These are phyloP conservation scores for Acanthosepion lycidas DNA, from an alignment of 2,888 invertebrate species.

Conservation along the genomic window DNA sequence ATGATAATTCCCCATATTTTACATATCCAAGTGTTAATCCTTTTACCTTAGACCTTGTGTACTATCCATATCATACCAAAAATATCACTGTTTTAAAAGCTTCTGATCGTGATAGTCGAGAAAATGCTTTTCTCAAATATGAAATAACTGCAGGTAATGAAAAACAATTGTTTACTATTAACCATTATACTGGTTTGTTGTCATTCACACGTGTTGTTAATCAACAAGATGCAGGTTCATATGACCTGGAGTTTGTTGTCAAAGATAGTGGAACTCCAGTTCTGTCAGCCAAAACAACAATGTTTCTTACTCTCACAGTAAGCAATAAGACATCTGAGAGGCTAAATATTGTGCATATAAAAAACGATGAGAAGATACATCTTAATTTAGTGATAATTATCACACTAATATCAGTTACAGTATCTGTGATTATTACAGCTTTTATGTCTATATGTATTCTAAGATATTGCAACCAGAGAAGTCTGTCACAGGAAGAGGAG, in stretches of 20 bases:
- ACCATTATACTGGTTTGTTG: background rate
- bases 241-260: background rate
- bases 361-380: constrained; percentile 20
- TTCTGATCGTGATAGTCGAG: constrained; percentile 33
- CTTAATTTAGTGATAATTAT: background rate
- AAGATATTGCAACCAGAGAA: constrained; percentile 1
- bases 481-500: background rate
- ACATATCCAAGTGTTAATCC: constrained; percentile 23
- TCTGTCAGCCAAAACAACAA: background rate
- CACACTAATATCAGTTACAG: background rate
- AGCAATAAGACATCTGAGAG: constrained; percentile 33
- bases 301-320: constrained; percentile 33
- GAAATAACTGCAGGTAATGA: constrained; percentile 22
- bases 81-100: constrained; percentile 8
- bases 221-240: constrained; percentile 12
- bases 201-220: constrained; percentile 22
- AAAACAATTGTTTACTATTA: constrained; percentile 1
- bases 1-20: background rate
- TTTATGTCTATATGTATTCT: constrained; percentile 33
- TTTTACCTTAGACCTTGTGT: constrained; percentile 16
- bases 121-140: background rate
- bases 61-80: background rate
- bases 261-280: background rate
- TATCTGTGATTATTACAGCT: constrained; percentile 33
- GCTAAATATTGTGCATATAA: background rate